Base-by-base conservation (phyloP, 2,888 invertebrate genomes). In the Gari tellinella region DNA sequence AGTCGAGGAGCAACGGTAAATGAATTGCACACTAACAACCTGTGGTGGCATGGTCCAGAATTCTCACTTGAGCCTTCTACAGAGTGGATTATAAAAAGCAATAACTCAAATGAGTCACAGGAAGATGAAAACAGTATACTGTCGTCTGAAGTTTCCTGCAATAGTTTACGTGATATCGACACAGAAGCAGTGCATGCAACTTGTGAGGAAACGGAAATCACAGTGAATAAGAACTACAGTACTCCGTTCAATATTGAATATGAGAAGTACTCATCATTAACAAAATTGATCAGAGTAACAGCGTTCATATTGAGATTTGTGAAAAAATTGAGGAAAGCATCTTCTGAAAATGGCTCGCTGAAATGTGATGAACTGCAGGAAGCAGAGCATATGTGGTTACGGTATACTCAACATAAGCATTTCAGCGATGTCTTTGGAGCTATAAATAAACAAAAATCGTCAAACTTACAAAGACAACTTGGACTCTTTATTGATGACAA, bases 41-140 rank as follows among this genome's bases (percentile, higher is more conserved):
- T 43, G 19, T 65, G 65, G 65, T 65, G 65, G 65, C 41, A 65
- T 21, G 66, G 66, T 15, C 66, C 57, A 52, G 41, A 49, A 5
- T 68, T 46, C 31, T 31, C 10, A 10, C 31, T 31, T 4, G 31
- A 31, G 31, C 31, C 31, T 31, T 31, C 31, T 7, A 31, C 31
- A 31, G 31, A 31, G 31, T 31, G 31, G 31, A 31, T 31, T 31
- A 4, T 31, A 4, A 31, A 31, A 7, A 31, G 5, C 31, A 31
- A 31, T 31, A 10, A 31, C 31, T 10, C 31, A 7, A 10, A 31
- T 4, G 10, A 31, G 31, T 31, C 10, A 31, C 31, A 4, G 31
- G 10, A 7, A 31, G 4, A 10, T 31, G 31, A 31, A 31, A 4
- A 31, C 31, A 31, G 5, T 10, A 7, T 10, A 31, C 5, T 31